A percentile compares a stretch with the other conserved stretches of the same genome.
Evolutionary conservation across 64 coral and sea anemone genomes (phyloP).

Genomic region (Montipora sp.): DNA sequence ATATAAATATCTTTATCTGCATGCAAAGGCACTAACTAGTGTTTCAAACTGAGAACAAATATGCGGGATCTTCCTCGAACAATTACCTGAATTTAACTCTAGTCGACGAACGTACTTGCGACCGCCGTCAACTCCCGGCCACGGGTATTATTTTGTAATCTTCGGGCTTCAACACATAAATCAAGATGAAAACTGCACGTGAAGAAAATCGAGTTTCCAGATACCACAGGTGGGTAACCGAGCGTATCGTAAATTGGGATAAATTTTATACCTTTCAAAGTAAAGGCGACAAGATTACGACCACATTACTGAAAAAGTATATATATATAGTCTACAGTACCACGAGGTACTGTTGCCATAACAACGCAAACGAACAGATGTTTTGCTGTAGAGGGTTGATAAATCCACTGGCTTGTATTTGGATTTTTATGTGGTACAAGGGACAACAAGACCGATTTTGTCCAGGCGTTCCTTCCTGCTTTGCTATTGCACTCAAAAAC

Average conservation of each 20-base stretch:
- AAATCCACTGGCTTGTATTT: too few relatives aligned
- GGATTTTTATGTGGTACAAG: too few relatives aligned
- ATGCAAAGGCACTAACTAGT: not conserved
- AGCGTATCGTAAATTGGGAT: not conserved
- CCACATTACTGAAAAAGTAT: not conserved
- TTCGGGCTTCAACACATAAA: not conserved
- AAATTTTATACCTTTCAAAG: not conserved
- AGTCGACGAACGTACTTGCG: not conserved
- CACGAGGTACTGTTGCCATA: not conserved
- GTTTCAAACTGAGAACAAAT: not conserved
- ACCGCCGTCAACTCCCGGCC: not conserved
- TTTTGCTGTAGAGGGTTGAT: not conserved
- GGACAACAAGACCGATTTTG: too few relatives aligned
- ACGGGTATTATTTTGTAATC: constrained; percentile 2
- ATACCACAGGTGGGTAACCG: not conserved
- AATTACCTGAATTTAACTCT: constrained; percentile 24
- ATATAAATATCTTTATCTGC: not conserved
- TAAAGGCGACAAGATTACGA: not conserved
- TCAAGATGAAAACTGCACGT: not conserved
- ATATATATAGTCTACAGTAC: not conserved
- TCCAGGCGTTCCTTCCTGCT: too few relatives aligned
- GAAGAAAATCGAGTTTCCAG: not conserved
- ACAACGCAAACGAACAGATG: not conserved
- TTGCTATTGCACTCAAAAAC: too few relatives aligned
- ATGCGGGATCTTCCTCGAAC: not conserved